Conservation (phyloP, 2,113 vertebrate species). For the Apistogramma diplotaenia region DNA sequence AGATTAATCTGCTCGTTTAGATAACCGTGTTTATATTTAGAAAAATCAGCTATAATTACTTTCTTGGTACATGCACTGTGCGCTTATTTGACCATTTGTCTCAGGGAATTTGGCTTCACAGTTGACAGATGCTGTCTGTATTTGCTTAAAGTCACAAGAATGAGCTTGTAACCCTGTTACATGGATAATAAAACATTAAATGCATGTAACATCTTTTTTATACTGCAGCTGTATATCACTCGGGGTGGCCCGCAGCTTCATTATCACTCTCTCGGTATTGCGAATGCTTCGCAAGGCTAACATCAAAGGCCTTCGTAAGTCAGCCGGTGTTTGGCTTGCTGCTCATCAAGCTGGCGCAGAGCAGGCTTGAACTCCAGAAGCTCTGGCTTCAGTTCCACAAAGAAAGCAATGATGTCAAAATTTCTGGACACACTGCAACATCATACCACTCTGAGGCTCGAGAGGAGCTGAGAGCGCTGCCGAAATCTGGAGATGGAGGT, state of each 20-base stretch:
- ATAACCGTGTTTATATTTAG: background rate
- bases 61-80: background rate
- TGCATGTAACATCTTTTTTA: background rate
- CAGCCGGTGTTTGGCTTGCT: slow-evolving; percentile 50
- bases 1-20: background rate
- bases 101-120: slow-evolving; percentile 9
- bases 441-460: slow-evolving; percentile 43
- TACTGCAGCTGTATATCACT: background rate
- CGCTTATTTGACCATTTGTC: background rate
- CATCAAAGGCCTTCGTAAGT: slow-evolving; percentile 60
- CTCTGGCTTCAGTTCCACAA: slow-evolving; percentile 42
- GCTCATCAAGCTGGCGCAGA: slow-evolving; percentile 43
- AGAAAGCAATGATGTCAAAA: slow-evolving; percentile 66
- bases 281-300: background rate
- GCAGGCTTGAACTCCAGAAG: slow-evolving; percentile 43
- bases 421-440: slow-evolving; percentile 60
- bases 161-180: slow-evolving; percentile 9
- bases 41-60: background rate
- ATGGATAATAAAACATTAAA: slow-evolving; percentile 41
- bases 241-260: slow-evolving; percentile 40
- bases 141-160: slow-evolving; percentile 27
- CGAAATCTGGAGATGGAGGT: slow-evolving; percentile 40
- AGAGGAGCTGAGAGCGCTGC: slow-evolving; percentile 47
- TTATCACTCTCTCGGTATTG: background rate
- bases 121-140: slow-evolving; percentile 1